Evolutionary conservation across 2,888 invertebrate genomes (phyloP), one percentile per base, ranked within the genome.

Genomic region (Pilophorus perplexus): DNA sequence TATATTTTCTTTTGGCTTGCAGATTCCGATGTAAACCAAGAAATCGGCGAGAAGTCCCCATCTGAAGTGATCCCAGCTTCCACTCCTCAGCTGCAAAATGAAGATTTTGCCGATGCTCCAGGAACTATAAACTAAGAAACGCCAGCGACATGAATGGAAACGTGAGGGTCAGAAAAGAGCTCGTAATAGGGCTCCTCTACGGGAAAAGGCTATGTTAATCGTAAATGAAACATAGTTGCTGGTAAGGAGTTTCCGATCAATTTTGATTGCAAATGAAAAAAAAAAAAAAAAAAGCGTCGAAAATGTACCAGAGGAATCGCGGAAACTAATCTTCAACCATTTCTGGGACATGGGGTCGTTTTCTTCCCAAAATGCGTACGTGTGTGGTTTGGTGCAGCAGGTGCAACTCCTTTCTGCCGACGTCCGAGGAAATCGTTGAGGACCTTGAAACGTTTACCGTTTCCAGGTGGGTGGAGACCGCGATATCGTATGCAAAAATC

Each of bases 401-500:
- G 5, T 5, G n/a, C n/a, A 22, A 8, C 4, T 22, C 27, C 28
- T 20, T 5, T 5, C 12, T 3, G 3, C 4, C 3, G 52, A 22
- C 52, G 52, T 12, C 25, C 27, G 18, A 3, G 52, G 12, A 52
- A 52, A 3, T 25, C 27, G 23, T 5, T 14, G 5, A 44, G 20
- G 16, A 6, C 3, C 2, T 20, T 20, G 18, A 44, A 42, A 48
- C 48, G 22, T 2, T 12, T 54, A 6, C 54, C 2, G 28, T 8
- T 59, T 59, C 23, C 38, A 59, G n/a, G 42, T 59, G 2, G 22
- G 28, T 5, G 59, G 59, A 2, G 14, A 25, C 10, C 46, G 62
- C 23, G 28, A 27, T 4, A 48, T 25, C 12, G 62, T 62, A 2
- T 62, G 62, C 48, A 62, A 62, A 14, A 4, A 6, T 8, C 27